Base-by-base conservation (phyloP, 2,888 invertebrate genomes). In the Tupiocoris notatus region DNA sequence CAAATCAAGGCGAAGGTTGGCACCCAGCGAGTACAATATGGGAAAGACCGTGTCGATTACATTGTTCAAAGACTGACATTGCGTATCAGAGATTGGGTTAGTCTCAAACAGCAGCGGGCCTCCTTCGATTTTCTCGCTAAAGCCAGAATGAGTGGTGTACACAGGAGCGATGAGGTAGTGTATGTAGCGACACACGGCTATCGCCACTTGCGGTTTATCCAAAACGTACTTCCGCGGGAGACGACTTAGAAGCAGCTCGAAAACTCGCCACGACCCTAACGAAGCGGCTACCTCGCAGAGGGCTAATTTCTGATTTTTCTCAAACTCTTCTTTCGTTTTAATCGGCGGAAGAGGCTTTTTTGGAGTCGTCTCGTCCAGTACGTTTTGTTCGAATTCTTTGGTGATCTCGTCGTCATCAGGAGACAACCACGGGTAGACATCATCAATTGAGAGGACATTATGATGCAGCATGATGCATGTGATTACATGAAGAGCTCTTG, bases 251-350 rank as follows among this genome's bases (percentile, higher is more conserved):
- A 99, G 86, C 79, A 88, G 87, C 78, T 90, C 88, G 1, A 95
- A 95, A 82, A 92, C 92, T 18, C 89, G 88, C 98, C 98, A 98
- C 81, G 95, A 95, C 0, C 95, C 96, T 80, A 96, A 89, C 79
- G 89, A 89, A 7, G 98, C 84, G 65, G 98, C 85, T 0, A 96
- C 95, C 83, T 96, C 94, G 81, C 95, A 92, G 22, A 99, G 86
- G 23, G 96, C 94, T 81, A 97, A 89, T 85, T 98, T 98, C 85
- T 99, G 98, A 86, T 99, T 70, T 22, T 79, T 77, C n/a, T 79
- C 79, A 57, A 66, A 76, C 24, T 79, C 79, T 23, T 76, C 77
- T 12, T 77, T 77, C 20, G 66, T 63, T 54, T 76, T 77, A 1
- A 59, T 24, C 6, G 76, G 77, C 12, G 54, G 71, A 20, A 77